Base-by-base conservation (phyloP, 2,888 invertebrate species). In the Lumbricus terrestris region DNA sequence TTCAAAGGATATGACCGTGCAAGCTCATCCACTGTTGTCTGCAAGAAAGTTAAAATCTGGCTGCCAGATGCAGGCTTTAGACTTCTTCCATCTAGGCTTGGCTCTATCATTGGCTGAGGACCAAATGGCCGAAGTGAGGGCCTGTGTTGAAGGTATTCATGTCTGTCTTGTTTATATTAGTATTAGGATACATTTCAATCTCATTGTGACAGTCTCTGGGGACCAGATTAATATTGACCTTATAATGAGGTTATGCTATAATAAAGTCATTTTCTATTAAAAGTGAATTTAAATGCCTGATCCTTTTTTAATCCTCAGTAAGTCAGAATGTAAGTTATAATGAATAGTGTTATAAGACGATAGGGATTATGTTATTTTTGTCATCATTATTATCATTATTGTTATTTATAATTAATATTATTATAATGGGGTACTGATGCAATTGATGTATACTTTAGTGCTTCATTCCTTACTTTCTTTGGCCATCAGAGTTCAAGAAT, bases 131-230 rank as follows among this genome's bases (percentile, higher is more conserved):
- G 88, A 88, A 38, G 38, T 38, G 34, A 35, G 88, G 23, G 33
- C 88, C 88, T 88, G 88, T 15, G 37, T 88, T 33, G 88, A 88
- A 88, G 88, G 88, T 88, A 34, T 88, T 88, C 23, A n/a, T 69
- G 1, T 69, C 69, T 11, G n/a, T 69, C n/a, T 69, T 69, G 18
- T 69, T 69, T 69, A 69, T 69, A n/a, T 13, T 69, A 69, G 69
- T 69, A n/a, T 69, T 69, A n/a, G n/a, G n/a, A n/a, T n/a, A 69
- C 69, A n/a, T 11, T 69, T 1, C 8, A 69, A 69, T n/a, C 69
- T 69, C 69, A 69, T n/a, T 69, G 0, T 69, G n/a, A 69, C 8
- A 69, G 69, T 69, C 69, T 69, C 5, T 69, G 69, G 29, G 69
- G 16, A n/a, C 29, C n/a, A n/a, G 1, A 69, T 69, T 0, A 69